Base-by-base conservation (phyloP, 1,140 invertebrate genomes). In the Micrasema longulum region DNA sequence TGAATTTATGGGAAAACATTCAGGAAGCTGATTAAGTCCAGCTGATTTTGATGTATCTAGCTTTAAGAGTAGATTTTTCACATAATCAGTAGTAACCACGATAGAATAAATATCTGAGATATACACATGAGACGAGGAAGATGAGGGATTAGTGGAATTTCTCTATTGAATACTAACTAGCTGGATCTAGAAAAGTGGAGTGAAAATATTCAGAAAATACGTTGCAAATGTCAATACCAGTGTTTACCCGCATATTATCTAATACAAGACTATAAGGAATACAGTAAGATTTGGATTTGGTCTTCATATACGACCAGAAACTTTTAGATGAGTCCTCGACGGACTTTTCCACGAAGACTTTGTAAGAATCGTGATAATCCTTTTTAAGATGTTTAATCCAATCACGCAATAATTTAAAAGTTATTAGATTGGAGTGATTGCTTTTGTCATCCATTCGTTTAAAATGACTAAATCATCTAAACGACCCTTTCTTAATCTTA, bases 171-270 rank as follows among this genome's bases (percentile, higher is more conserved):
- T 55, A 22, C 10, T 12, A 20, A 60, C 9, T 10, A 2, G 50
- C 22, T 7, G 16, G 11, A 1, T 23, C 10, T n/a, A 57, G 41
- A 10, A 76, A 77, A 16, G 52, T 76, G 14, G 72, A 76, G 41
- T 74, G 31, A 70, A 76, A 76, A 23, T 71, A 76, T 10, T 69
- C 36, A 12, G 48, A 41, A 35, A 77, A 76, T 50, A 64, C 22
- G 31, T 76, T 57, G 48, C 71, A 69, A 1, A 74, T 72, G 14
- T 71, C 70, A 26, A 36, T 53, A 4, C 70, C 71, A 9, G 12
- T 9, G 10, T 12, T 11, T 11, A 47, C 45, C 0, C n/a, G 50
- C 22, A 6, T 18, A 9, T 47, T 10, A 6, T 43, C 60, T 5
- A 43, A 43, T 43, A 43, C 41, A 43, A 43, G 41, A 11, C 14